Evolutionary conservation across 1,140 invertebrate species (phyloP).

Genomic region (Bombus pyrosoma): DNA sequence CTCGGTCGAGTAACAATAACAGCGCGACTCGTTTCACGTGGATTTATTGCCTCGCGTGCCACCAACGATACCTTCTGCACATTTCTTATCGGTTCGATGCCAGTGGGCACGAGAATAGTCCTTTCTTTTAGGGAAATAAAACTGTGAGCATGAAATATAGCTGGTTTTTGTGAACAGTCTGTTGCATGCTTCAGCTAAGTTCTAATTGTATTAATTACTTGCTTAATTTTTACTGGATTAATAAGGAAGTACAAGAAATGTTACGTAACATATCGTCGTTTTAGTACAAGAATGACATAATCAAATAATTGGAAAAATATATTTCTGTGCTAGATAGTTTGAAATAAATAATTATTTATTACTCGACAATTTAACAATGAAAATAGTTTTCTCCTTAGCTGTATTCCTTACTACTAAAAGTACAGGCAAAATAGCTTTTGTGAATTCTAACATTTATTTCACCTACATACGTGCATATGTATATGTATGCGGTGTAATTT

Average conservation of each 20-base stretch:
- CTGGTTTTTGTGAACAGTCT: neutral
- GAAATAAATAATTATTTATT: too few species aligned
- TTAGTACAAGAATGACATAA: too few species aligned
- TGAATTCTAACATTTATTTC: too few species aligned
- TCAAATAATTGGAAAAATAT: too few species aligned
- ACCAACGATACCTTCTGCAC: neutral
- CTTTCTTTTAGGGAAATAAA: neutral
- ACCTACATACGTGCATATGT: too few species aligned
- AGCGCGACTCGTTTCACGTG: neutral
- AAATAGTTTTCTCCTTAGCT: too few species aligned
- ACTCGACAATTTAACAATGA: too few species aligned
- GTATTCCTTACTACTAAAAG: too few species aligned
- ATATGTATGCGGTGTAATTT: too few species aligned
- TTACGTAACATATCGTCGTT: too few species aligned
- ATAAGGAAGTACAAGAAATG: neutral
- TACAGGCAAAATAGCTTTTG: too few species aligned
- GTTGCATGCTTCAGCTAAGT: neutral
- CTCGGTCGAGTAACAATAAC: neutral
- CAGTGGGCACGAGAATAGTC: neutral
- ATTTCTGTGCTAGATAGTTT: too few species aligned
- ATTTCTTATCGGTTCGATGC: neutral
- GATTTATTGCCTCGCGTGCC: constrained; percentile 20
- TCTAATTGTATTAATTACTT: neutral
- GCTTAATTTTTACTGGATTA: neutral
- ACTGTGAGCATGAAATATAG: neutral